These are phyloP conservation scores for Hylaeus anthracinus DNA, from an alignment of 1,140 invertebrate species.

Conservation along the genomic window DNA sequence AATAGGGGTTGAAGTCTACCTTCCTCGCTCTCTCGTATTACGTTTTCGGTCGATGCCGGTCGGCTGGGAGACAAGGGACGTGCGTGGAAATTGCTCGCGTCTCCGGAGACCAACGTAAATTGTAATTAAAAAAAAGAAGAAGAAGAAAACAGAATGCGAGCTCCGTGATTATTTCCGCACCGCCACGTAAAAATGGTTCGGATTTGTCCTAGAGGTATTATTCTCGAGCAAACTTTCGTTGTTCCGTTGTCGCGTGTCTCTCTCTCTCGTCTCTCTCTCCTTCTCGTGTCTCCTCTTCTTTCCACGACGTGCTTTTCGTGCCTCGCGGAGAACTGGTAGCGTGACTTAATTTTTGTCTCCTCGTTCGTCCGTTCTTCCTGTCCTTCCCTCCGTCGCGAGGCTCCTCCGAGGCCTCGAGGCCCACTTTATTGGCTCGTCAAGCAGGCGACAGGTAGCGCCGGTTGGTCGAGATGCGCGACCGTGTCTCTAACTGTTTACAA, in stretches of 20 bases:
- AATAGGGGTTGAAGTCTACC: background rate
- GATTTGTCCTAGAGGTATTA: slow-evolving; percentile 25
- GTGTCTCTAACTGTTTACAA: background rate
- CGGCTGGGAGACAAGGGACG: background rate
- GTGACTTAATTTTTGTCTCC: slow-evolving; percentile 42
- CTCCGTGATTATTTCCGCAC: slow-evolving; percentile 8
- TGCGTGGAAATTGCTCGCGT: slow-evolving; percentile 10
- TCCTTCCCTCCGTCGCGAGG: background rate
- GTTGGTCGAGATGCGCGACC: background rate
- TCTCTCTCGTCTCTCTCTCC: background rate
- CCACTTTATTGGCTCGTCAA: slow-evolving; percentile 39
- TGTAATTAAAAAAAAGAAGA: slow-evolving; percentile 31
- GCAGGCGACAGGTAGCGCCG: slow-evolving; percentile 19
- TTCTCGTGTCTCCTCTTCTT: background rate
- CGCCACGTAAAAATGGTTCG: slow-evolving; percentile 15
- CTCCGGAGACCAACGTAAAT: slow-evolving; percentile 7
- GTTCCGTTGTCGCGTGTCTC: slow-evolving; percentile 27
- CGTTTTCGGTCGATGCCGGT: background rate
- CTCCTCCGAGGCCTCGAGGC: background rate
- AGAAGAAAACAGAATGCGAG: background rate
- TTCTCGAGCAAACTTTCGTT: slow-evolving; percentile 23
- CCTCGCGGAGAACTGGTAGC: slow-evolving; percentile 27
- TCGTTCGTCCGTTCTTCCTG: slow-evolving; percentile 34
- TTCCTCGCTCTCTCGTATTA: background rate
- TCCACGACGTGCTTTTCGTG: slow-evolving; percentile 23